Percentiles rank a stretch among this genome's conserved stretches.
Conservation (phyloP, 2,797 vertebrate genomes). For the Danio albolineatus region DNA sequence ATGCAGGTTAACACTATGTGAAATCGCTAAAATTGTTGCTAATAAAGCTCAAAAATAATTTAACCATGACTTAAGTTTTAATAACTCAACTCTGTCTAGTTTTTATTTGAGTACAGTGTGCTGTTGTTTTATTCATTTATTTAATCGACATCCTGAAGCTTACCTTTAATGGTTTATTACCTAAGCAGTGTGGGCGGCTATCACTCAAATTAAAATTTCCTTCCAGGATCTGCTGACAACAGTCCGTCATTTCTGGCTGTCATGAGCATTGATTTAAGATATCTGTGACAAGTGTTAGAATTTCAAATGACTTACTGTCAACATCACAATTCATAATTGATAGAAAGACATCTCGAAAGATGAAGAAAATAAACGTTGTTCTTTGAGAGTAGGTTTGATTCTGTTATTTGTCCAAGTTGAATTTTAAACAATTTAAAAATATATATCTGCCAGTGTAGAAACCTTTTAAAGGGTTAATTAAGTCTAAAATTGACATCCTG, state of each 20-base stretch:
- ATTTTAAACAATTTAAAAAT: background rate
- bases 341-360: background rate
- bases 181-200: background rate
- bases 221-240: background rate
- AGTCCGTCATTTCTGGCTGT: constrained; percentile 16
- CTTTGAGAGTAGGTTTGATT: background rate
- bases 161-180: background rate
- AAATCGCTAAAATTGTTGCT: no score
- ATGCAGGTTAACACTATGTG: no score
- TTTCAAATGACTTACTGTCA: constrained; percentile 23
- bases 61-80: constrained; percentile 12
- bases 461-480: no score
- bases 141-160: constrained; percentile 8
- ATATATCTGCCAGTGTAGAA: background rate
- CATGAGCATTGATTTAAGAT: constrained; percentile 10
- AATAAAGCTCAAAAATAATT: background rate
- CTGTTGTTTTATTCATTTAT: constrained; percentile 6
- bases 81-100: constrained; percentile 2
- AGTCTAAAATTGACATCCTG: no score
- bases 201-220: background rate
- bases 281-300: background rate
- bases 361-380: background rate
- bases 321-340: constrained; percentile 1
- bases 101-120: background rate
- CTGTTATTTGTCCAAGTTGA: background rate